Percentiles rank a stretch among this genome's conserved stretches.
Conservation (phyloP, 1,140 invertebrate genomes). For the Drosophila pachea region DNA sequence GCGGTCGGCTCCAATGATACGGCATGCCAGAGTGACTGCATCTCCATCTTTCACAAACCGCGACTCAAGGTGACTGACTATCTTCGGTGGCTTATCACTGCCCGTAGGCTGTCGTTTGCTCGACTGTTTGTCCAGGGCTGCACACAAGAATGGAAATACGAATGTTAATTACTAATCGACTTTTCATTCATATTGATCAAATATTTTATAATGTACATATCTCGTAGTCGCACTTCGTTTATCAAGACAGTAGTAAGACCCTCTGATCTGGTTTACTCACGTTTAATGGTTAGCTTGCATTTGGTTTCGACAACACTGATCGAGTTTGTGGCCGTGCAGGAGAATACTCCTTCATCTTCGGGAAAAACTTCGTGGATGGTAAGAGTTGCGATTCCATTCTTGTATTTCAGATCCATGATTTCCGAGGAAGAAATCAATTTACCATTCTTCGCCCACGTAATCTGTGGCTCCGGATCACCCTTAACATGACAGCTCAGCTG, state of each 20-base stretch:
- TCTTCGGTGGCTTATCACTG: slow-evolving; percentile 87
- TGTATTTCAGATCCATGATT: slow-evolving; percentile 94
- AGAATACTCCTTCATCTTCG: slow-evolving; percentile 94
- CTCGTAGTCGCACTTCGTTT: too few species aligned
- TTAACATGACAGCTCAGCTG: slow-evolving; percentile 88
- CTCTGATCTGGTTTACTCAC: slow-evolving; percentile 82
- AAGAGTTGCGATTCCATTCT: slow-evolving; percentile 90
- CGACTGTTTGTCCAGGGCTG: slow-evolving; percentile 83
- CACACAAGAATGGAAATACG: slow-evolving; percentile 25
- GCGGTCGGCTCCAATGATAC: slow-evolving; percentile 91
- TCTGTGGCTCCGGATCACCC: slow-evolving; percentile 94
- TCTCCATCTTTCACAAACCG: slow-evolving; percentile 92
- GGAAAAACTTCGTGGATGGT: slow-evolving; percentile 95
- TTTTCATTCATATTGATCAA: too few species aligned
- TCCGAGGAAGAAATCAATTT: slow-evolving; percentile 87
- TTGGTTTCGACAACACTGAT: slow-evolving; percentile 90
- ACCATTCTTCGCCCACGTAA: slow-evolving; percentile 91
- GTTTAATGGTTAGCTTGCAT: slow-evolving; percentile 90
- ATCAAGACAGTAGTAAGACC: too few species aligned
- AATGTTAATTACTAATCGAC: background rate
- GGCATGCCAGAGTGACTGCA: slow-evolving; percentile 89
- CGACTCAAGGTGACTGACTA: slow-evolving; percentile 90
- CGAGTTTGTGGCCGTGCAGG: slow-evolving; percentile 94
- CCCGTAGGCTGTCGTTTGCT: slow-evolving; percentile 79
- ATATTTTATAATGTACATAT: too few species aligned